Evolutionary conservation across 2,113 vertebrate species (phyloP), one percentile per base, ranked within the genome.

Genomic region (Enhydra lutris): DNA sequence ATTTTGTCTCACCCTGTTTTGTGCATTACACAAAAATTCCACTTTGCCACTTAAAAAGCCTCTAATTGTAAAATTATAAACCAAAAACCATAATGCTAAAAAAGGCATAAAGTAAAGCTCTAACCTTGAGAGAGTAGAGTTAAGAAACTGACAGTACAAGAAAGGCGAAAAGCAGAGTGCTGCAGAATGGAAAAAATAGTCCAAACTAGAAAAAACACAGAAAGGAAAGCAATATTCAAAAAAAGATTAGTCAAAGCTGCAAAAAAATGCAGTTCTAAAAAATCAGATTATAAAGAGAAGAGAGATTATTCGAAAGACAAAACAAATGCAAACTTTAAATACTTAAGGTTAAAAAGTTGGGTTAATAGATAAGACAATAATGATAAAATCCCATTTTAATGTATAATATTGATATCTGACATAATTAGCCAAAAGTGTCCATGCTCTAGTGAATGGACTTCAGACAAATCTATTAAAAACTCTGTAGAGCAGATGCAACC

Each of bases 101-200:
- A 97, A 97, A 95, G 76, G 88, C 93, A 92, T 74, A 98, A 99
- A 98, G 98, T 98, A 99, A 99, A 99, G 98, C 97, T 99, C 99
- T 99, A 99, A 99, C 98, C 99, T 99, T 98, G 98, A 98, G 97
- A 98, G 97, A 98, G 98, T 95, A 99, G 98, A 99, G 98, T 99
- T 99, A 99, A 99, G 98, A 99, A 99, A 99, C 98, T 99, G 99
- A 99, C 98, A 99, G 98, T 98, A 99, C 98, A 99, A 99, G 98
- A 99, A 99, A 98, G 98, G 98, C 97, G 98, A 98, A 99, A 99
- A 99, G 98, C 98, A 99, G 98, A 98, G 98, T 98, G 98, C 98
- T 98, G 98, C 98, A 99, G 98, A 99, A 98, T 98, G 98, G 98
- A 99, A 99, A 98, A 99, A 99, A 99, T 90, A 99, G 98, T 99